Conservation (phyloP, 2,797 vertebrate genomes). For the Naso thynnoides region DNA sequence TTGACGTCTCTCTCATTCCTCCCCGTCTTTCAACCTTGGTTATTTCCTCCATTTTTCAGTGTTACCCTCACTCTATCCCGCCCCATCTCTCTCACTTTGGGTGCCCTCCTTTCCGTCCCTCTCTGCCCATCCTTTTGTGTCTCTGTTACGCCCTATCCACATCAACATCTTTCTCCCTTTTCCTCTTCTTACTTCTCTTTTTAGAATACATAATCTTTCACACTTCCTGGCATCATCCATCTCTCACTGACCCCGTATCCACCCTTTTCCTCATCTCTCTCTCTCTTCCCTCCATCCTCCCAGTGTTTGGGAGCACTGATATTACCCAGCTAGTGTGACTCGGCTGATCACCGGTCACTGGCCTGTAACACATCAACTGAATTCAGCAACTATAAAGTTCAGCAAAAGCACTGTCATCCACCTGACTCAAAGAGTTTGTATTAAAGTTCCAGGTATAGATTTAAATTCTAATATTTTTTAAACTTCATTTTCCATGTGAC, state of each 20-base stretch:
- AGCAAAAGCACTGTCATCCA: neutral
- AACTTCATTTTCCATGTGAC: too few species aligned
- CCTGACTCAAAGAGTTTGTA: neutral
- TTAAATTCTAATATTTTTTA: neutral
- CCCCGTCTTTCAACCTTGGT: constrained; percentile 77
- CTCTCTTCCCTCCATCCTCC: neutral
- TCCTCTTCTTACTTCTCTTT: constrained; percentile 48
- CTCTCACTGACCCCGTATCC: constrained; percentile 40
- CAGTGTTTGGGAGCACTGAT: constrained; percentile 9
- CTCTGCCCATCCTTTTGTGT: constrained; percentile 59
- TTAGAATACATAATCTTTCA: constrained; percentile 68
- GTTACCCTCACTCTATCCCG: constrained; percentile 60
- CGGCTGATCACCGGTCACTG: constrained; percentile 32
- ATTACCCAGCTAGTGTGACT: constrained; percentile 23
- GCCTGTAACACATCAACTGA: constrained; percentile 1
- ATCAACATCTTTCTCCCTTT: constrained; percentile 55
- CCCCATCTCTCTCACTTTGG: constrained; percentile 58
- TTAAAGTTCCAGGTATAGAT: too few species aligned
- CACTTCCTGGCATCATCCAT: constrained; percentile 56
- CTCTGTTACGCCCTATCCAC: constrained; percentile 44
- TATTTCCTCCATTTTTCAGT: constrained; percentile 78
- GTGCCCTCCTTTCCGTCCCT: constrained; percentile 61
- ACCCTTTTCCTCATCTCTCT: constrained; percentile 20
- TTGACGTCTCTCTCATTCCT: constrained; percentile 82
- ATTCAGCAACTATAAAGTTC: too few species aligned